Evolutionary conservation across 2,797 vertebrate species (phyloP), one percentile per base, ranked within the genome.

Genomic region (Otolemur crassicaudatus): DNA sequence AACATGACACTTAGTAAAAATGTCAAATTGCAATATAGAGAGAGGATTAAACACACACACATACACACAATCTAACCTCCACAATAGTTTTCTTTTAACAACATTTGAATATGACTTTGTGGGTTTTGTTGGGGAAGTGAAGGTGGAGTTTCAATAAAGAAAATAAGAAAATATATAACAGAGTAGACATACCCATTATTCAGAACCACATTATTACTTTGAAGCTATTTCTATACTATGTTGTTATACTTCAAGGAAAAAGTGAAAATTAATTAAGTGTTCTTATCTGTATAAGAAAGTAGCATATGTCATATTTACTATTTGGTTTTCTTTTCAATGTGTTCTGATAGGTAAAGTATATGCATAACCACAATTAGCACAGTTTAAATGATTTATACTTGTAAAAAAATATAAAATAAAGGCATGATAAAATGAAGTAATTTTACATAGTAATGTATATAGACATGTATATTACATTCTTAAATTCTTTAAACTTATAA

Each of bases 121-220:
- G n/a, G 1, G 27, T 61, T 46, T 79, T 63, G 9, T 37, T 16
- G 0, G 56, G 23, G 13, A 23, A 5, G 2, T 16, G 31, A 34
- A 10, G 31, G 9, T 80, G 31, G 14, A 80, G 65, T 84, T 85
- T 73, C 27, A 60, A 56, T 49, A 92, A 23, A 73, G 9, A 93
- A 93, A 79, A 69, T 8, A 73, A 85, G 22, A 40, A 89, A 91
- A 67, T 58, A 27, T 23, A 80, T 75, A 85, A 86, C 31, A 69
- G 4, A 92, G 27, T 20, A 34, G 8, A 56, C 29, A 11, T 75
- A 53, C 12, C 17, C 12, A 79, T 9, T 94, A 43, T 72, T 80
- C 34, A 13, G 76, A 94, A 75, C 17, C 56, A 94, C 60, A 61
- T 84, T 73, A 37, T 70, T 73, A 94, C 11, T 91, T 70, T 31